Base-by-base conservation (phyloP, 1,140 invertebrate genomes). In the Drosophila tropicalis region DNA sequence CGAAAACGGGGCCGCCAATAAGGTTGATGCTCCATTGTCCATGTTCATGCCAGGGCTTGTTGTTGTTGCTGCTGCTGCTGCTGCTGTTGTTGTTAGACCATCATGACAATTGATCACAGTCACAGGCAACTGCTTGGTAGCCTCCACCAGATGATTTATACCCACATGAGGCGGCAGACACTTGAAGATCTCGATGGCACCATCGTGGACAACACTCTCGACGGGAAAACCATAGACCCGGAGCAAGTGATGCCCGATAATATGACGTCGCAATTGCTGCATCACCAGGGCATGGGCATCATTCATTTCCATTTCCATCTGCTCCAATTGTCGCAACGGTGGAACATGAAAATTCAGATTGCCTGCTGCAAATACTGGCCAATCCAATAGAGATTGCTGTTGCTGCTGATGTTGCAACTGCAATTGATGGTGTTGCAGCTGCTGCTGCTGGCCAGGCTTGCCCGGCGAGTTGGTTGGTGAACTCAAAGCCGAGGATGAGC, bases 161-260 rank as follows among this genome's bases (percentile, higher is more conserved):
- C 51, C 64, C 72, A 90, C 79, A 69, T 82, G 66, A 0, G 91
- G 66, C 0, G 91, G 87, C 72, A 84, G 22, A 17, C 89, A 93
- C 62, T 94, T 94, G 81, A 94, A 95, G 41, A 96, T 94, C 40
- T 95, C 93, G 0, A 94, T 95, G 72, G 93, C 93, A 1, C 94
- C 94, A 2, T 94, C 93, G 39, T 94, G 93, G 1, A 93, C 90
- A 9, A 93, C 93, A 62, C 94, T 94, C 39, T 95, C 94, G 0
- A 96, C 87, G 0, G 97, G 97, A 90, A 95, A 98, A 0, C 96
- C 96, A 66, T 96, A 93, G 5, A 94, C 92, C 13, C 94, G 92
- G 65, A 97, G 92, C 62, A 96, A 93, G 34, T 95, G 94, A 2
- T 93, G 92, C 2, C 93, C 93, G 22, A 97, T 92, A 0, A 95